Base-by-base conservation (phyloP, 2,797 vertebrate genomes). In the Carcharodon carcharias region DNA sequence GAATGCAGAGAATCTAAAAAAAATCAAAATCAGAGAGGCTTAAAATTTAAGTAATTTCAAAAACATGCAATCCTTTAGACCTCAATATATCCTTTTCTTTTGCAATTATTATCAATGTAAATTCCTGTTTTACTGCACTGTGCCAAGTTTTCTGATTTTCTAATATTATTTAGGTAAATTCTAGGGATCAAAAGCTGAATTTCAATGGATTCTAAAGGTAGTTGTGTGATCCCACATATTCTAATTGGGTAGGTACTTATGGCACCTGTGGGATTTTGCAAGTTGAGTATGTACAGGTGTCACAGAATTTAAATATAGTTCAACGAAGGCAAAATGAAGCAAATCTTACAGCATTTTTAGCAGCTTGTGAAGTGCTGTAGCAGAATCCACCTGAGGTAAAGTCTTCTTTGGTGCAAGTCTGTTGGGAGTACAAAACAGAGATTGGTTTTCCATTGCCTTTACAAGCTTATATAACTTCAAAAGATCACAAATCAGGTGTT, bases 361-460 rank as follows among this genome's bases (percentile, higher is more conserved):
- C 85, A 54, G 97, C 97, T 97, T 98, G 98, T 28, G 61, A 67
- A 50, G 96, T 97, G 97, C 96, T 98, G 97, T 98, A 98, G 96
- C 98, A 98, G 96, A 98, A 97, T 97, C 97, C 97, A 95, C 97
- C 98, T 58, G 97, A 98, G 35, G 97, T 97, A 96, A 98, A 98
- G 96, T 98, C 98, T 77, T 98, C 98, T 77, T 98, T 98, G 96
- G 98, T 98, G 97, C 98, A 98, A 9, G 98, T 98, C 98, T 98
- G 97, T 85, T 96, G 97, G 97, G 35, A 97, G 8, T n/a, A 67
- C 61, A 96, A 56, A 89, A 89, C 31, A 82, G 11, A n/a, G 16
- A 45, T 16, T 73, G 50, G 7, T 95, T 77, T 95, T 56, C 4
- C 12, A 73, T 45, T 93, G 40, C 91, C 91, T 65, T 93, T 2